Evolutionary conservation across 2,888 invertebrate species (phyloP), one percentile per base, ranked within the genome.

Genomic region (Acleris holmiana): DNA sequence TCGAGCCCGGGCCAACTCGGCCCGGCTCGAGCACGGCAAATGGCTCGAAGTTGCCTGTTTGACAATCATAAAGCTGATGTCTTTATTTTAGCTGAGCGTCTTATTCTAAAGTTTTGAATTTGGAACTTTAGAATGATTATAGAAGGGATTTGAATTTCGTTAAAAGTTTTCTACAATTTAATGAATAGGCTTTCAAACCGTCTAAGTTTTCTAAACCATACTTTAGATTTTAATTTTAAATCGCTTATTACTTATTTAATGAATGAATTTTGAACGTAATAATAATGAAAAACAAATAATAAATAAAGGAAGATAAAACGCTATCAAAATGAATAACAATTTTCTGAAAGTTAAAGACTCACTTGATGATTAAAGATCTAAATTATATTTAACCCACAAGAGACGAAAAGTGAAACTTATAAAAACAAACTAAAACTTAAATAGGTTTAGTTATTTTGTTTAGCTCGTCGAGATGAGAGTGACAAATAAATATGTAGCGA

Each of bases 51-150:
- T 81, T 79, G 80, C 73, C 70, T 86, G 84, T 88, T 88, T 85
- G 86, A 88, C 87, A 84, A 87, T 86, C 84, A 86, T 83, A 81
- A 64, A 88, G 84, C 86, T 81, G 79, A 79, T 73, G 78, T 77
- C 80, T 82, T 83, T 83, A 86, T 85, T 85, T 85, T 80, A 48
- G 76, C 73, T 71, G 35, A 72, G 73, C 81, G 77, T 81, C 82
- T 82, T 81, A 77, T 74, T 79, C 75, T 48, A 47, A 72, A 35
- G 35, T 69, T 72, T 73, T 64, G 68, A 68, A 70, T 70, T 70
- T 66, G 49, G 68, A 68, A 70, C 62, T 67, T 69, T 70, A 62
- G 58, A 72, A 47, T 19, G 47, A 23, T 56, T 18, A 19, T 19
- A 18, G 54, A 55, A 50, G 48, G 64, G 29, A 60, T 62, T 69